Evolutionary conservation across 2,888 invertebrate species (phyloP), one percentile per base, ranked within the genome.

Genomic region (Actias luna): DNA sequence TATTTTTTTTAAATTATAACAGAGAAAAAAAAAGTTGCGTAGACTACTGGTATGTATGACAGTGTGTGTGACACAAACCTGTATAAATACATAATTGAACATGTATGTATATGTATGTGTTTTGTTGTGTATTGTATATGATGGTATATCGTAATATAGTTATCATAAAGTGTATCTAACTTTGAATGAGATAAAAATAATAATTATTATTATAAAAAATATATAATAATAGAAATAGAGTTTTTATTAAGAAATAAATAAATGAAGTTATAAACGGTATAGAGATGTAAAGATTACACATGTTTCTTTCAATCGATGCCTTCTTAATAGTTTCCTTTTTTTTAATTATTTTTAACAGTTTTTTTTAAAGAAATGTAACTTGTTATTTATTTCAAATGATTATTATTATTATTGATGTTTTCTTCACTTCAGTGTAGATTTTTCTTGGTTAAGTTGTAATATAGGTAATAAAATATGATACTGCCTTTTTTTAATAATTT

Each of bases 321-420:
- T 80, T 86, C 83, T 76, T 72, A 76, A 79, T 78, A 79, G 86
- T 87, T 84, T 79, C 75, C 64, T 78, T 85, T 87, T 79, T 50
- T 83, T 88, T 88, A 87, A 87, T 89, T 88, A 89, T 86, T 90
- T 83, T 90, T 89, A 92, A 89, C 90, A 89, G 84, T 88, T 89
- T 91, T 87, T 87, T 87, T 88, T 46, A 87, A 79, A 84, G 77
- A 80, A 83, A 77, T 88, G 87, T 89, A 90, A 89, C 85, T 90
- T 92, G 92, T 92, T 92, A 92, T 92, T 92, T 92, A 92, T 92
- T 92, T 92, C 88, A 92, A 91, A 92, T 90, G 92, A 92, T 90
- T 91, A 91, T 91, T 84, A 90, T 91, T 84, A 90, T 87, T 89
- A 89, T 87, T 84, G 84, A 87, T 85, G 90, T 92, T 90, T 87